Evolutionary conservation across 2,113 vertebrate species (phyloP).

Genomic region (Poeciliopsis prolifica): DNA sequence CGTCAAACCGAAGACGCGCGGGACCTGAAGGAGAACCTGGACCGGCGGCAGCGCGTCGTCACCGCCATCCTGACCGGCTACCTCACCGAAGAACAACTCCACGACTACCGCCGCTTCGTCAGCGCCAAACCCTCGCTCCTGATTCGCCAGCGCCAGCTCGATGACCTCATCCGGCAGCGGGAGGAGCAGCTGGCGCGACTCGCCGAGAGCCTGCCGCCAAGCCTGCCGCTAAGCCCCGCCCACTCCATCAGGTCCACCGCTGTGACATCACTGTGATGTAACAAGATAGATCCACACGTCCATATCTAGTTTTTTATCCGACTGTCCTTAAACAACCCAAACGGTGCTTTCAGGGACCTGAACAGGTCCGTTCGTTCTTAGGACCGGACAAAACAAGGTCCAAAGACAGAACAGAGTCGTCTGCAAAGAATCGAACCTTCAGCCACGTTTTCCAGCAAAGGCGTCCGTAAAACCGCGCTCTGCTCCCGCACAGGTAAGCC

Average conservation of each 20-base stretch:
- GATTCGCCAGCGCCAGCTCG: conserved; percentile 91
- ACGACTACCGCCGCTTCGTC: conserved; percentile 88
- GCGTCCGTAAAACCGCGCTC: neutral
- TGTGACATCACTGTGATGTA: conserved; percentile 69
- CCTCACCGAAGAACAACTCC: conserved; percentile 84
- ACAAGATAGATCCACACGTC: neutral
- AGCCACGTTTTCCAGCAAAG: neutral
- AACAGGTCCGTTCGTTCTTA: neutral
- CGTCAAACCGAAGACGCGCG: conserved; percentile 92
- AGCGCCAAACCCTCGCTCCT: conserved; percentile 88
- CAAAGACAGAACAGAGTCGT: conserved; percentile 28
- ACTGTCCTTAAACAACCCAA: conserved; percentile 6
- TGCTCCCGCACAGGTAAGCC: conserved; percentile 4
- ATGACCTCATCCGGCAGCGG: conserved; percentile 88
- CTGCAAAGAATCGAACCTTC: neutral
- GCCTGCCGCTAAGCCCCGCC: conserved; percentile 68
- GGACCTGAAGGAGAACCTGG: conserved; percentile 97
- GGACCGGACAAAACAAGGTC: neutral
- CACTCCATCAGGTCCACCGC: conserved; percentile 70
- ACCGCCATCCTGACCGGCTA: conserved; percentile 85
- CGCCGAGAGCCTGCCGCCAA: conserved; percentile 80
- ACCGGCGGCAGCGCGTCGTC: conserved; percentile 89
- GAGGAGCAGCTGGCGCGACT: conserved; percentile 90
- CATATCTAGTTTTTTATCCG: neutral
- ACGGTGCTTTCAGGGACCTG: conserved; percentile 23